Percentiles rank a stretch among this genome's conserved stretches.
phyloP scores from a whole-genome alignment of 1,140 invertebrate species.

The Plodia interpunctella region DNA sequence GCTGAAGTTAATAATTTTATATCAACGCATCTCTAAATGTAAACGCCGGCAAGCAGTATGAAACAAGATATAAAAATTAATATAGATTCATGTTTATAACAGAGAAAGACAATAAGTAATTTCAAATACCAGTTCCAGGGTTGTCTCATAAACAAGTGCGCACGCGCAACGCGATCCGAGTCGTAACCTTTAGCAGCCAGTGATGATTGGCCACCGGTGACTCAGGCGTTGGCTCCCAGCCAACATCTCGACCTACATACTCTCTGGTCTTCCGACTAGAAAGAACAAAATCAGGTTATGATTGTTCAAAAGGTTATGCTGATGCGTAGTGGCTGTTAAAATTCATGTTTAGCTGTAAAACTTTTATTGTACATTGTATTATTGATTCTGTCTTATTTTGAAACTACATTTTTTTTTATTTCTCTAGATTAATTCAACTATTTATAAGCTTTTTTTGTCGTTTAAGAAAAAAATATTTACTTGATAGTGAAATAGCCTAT shows the following conservation, averaged over 20 bases:
- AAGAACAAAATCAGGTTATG: constrained; percentile 42
- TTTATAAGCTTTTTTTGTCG: too few species aligned
- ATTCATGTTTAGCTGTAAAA: constrained; percentile 17
- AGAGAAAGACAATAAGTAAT: background rate
- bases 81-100: too few species aligned
- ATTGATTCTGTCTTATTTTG: background rate
- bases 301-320: constrained; percentile 34
- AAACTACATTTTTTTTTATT: too few species aligned
- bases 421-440: too few species aligned
- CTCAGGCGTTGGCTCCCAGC: constrained; percentile 44
- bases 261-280: constrained; percentile 46
- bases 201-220: constrained; percentile 46
- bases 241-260: constrained; percentile 62
- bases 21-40: too few species aligned
- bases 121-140: background rate
- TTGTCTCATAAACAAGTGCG: constrained; percentile 1
- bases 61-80: too few species aligned
- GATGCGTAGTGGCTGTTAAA: constrained; percentile 23
- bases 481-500: too few species aligned
- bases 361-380: background rate
- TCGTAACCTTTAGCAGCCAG: constrained; percentile 49
- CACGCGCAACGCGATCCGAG: constrained; percentile 5
- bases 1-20: too few species aligned
- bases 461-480: too few species aligned
- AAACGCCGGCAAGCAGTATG: too few species aligned